Base-by-base conservation (phyloP, 2,113 vertebrate species). In the Anhinga rufa region DNA sequence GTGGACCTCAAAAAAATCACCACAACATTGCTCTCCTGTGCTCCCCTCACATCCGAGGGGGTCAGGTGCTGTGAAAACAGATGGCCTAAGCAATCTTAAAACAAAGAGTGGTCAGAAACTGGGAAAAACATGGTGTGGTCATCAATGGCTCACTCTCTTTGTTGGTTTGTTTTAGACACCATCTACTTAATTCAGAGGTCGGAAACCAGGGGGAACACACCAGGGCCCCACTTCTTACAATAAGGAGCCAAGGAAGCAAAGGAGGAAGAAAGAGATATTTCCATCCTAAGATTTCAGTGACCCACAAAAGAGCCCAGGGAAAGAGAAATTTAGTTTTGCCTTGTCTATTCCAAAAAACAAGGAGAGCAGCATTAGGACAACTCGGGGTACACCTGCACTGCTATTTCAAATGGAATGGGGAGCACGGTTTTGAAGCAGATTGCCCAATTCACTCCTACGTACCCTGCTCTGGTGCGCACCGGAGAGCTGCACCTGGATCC, bases 351-450 rank as follows among this genome's bases (percentile, higher is more conserved):
- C 52, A 82, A 51, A 54, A 48, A 19, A 0, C 17, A n/a, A 29
- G n/a, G 62, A 25, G 14, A 77, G 29, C 29, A 66, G 76, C 48
- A 74, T 29, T 4, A 38, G 55, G 34, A 40, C 25, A 52, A 25
- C 51, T 22, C 9, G 7, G 32, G 40, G 40, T 31, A 40, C 25
- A 7, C 2, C 8, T 34, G 4, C 9, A 6, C 20, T 4, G 64
- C 22, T 7, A 55, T 55, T 75, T 29, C 70, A 26, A 26, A 79
- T 0, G 0, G 52, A 71, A 42, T 0, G 0, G n/a, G 36, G 12
- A 68, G 22, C 29, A 10, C 0, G 1, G n/a, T 4, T 80, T 22
- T 46, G 62, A 60, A 60, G 44, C 52, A 21, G 17, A 13, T 70
- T 70, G 31, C 61, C 78, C 94, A 28, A 3, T 5, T 15, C 55